phyloP scores from a whole-genome alignment of 1,140 invertebrate genomes.

The Monomorium pharaonis region DNA sequence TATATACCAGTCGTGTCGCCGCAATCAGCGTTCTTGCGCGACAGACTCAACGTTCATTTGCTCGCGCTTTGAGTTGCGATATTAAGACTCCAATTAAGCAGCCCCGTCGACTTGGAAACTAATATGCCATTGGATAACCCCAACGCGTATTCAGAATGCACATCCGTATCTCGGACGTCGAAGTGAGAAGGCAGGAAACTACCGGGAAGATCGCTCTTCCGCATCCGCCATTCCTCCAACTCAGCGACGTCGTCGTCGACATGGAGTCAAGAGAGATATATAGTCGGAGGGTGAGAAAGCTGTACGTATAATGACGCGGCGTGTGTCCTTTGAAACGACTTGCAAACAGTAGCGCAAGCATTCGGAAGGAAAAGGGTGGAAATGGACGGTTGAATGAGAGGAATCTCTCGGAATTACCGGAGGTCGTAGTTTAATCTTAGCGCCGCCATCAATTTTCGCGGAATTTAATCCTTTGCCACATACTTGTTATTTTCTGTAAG shows the following conservation, averaged over 20 bases:
- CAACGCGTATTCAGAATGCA: slow-evolving; percentile 58
- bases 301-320: slow-evolving; percentile 49
- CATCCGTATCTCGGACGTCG: slow-evolving; percentile 28
- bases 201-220: slow-evolving; percentile 41
- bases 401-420: slow-evolving; percentile 54
- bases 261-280: not conserved
- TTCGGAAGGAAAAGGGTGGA: slow-evolving; percentile 44
- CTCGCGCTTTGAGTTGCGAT: slow-evolving; percentile 70
- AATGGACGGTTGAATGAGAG: slow-evolving; percentile 34
- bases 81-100: slow-evolving; percentile 75
- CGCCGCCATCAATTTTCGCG: slow-evolving; percentile 50
- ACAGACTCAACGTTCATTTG: slow-evolving; percentile 47
- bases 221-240: slow-evolving; percentile 17
- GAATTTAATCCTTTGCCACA: slow-evolving; percentile 51
- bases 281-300: slow-evolving; percentile 4
- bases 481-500: slow-evolving; percentile 20
- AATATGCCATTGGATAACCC: slow-evolving; percentile 69
- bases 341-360: slow-evolving; percentile 51
- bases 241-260: not conserved
- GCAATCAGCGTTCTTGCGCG: slow-evolving; percentile 63
- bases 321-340: slow-evolving; percentile 53
- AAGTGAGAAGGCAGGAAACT: slow-evolving; percentile 51
- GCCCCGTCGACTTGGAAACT: slow-evolving; percentile 66
- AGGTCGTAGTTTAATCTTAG: slow-evolving; percentile 57
- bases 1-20: slow-evolving; percentile 5